A percentile compares a stretch with the other conserved stretches of the same genome.
Evolutionary conservation across 2,797 vertebrate genomes (phyloP).

Genomic region (Lithobates sylvaticus): DNA sequence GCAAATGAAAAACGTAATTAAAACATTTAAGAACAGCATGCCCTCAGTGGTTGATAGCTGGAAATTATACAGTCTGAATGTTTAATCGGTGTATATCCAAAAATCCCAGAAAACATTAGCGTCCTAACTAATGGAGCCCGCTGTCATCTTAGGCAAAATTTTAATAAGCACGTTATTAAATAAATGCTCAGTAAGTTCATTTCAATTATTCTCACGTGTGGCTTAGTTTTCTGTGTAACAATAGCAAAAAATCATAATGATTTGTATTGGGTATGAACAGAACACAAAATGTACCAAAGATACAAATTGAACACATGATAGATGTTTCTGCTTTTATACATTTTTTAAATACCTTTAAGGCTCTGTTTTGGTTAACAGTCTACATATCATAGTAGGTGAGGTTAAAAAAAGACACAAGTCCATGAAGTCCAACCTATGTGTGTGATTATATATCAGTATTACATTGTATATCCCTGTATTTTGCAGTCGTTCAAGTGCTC

Average conservation of each 20-base stretch:
- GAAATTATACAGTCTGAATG: conserved; percentile 83
- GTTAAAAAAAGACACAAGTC: too few relatives aligned
- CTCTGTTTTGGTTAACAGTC: too few relatives aligned
- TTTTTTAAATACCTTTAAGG: too few relatives aligned
- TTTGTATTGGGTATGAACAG: neutral
- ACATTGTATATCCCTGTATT: too few relatives aligned
- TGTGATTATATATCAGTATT: too few relatives aligned
- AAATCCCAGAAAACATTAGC: conserved; percentile 79
- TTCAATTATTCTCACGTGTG: conserved; percentile 71
- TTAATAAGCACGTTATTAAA: conserved; percentile 83
- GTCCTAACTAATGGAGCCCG: conserved; percentile 79
- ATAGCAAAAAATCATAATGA: neutral
- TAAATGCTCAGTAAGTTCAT: conserved; percentile 70
- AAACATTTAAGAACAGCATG: conserved; percentile 78
- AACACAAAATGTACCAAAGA: neutral
- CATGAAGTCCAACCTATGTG: too few relatives aligned
- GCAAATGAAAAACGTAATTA: conserved; percentile 86
- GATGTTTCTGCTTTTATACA: neutral
- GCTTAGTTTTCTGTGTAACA: conserved; percentile 58
- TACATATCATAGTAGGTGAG: too few relatives aligned
- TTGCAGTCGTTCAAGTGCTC: too few relatives aligned
- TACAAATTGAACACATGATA: neutral
- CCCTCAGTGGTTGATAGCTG: conserved; percentile 81
- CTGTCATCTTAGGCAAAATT: conserved; percentile 78
- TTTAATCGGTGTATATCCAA: conserved; percentile 82